Base-by-base conservation (phyloP, 2,113 vertebrate species). In the Picathartes gymnocephalus region DNA sequence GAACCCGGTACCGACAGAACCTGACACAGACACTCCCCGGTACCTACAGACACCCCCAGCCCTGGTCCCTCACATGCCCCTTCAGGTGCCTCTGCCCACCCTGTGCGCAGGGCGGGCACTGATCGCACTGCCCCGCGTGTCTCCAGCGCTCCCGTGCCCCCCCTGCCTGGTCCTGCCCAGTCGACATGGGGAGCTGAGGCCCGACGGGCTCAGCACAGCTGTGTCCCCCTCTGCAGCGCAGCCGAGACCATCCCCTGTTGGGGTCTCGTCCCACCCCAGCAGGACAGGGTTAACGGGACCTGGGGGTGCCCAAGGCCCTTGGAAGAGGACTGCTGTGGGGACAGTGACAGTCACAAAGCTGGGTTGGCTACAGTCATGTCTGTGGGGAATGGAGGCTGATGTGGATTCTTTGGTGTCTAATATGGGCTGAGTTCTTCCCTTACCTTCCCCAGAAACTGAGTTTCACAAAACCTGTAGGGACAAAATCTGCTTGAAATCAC, bases 111-210 rank as follows among this genome's bases (percentile, higher is more conserved):
- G 2, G 44, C 8, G 24, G 70, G 7, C 57, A 2, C 61, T 12
- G 82, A 3, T 10, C 35, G 45, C 51, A 0, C 11, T 1, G 30
- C 5, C 16, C 53, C 60, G 25, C 0, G n/a, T 11, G 45, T 15
- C 40, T 30, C 27, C 33, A 6, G 0, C 22, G 33, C 16, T 5
- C 15, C 45, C 31, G 13, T 15, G 57, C 65, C 65, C 65, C 24
- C 47, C 50, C 11, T 20, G 44, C 20, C 64, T 8, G 11, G 3
- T 60, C 31, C 44, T 7, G 45, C 23, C 2, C 4, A 4, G 37
- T 51, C 64, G 4, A 1, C 9, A 1, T 0, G 28, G 7, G 16
- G 2, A n/a, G 12, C 42, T 42, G 78, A 57, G 71, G 16, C 53
- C 64, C 1, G 11, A 1, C 4, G 3, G 31, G 22, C 68, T 71